Evolutionary conservation across 2,797 vertebrate genomes (phyloP), one percentile per base, ranked within the genome.

Genomic region (Selene dorsalis): DNA sequence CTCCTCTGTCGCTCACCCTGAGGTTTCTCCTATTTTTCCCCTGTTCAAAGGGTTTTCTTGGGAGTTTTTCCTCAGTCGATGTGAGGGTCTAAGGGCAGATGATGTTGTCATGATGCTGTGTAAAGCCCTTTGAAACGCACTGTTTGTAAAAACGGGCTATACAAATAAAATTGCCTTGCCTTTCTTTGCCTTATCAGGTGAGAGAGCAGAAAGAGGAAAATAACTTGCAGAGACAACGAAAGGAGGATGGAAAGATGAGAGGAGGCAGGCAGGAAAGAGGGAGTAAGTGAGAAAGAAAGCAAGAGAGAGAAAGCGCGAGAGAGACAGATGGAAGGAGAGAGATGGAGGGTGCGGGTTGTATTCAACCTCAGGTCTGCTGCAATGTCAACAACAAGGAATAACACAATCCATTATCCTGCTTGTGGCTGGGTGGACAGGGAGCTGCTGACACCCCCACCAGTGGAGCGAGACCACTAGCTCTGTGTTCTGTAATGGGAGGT

Each of bases 341-440:
- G 72, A 67, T 45, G 14, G 68, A 35, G 74, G 35, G 80, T 56
- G 79, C 20, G 75, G 78, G 69, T n/a, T 53, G 68, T 55, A 47
- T 73, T 81, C 84, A 81, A 73, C 82, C 74, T 82, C 67, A 59
- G 85, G 81, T 73, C 72, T 84, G 77, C 84, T 86, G 88, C 78
- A 81, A 83, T 88, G 87, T 92, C 89, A 91, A 93, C 88, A 91
- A 84, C 66, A 28, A 85, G 87, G 82, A 89, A 92, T 89, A 93
- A 92, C 87, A 92, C 87, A 89, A 94, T 92, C 92, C 90, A 91
- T 93, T 92, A 93, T 86, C 68, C 87, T 90, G 91, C 88, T 90
- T 88, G 77, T 85, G 85, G 83, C 79, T 72, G 73, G 80, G 57
- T 73, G 79, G 86, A 90, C 77, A 64, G 73, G 80, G 83, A 84